Conservation (phyloP, 2,797 vertebrate species). For the Schizopygopsis malacanthus region DNA sequence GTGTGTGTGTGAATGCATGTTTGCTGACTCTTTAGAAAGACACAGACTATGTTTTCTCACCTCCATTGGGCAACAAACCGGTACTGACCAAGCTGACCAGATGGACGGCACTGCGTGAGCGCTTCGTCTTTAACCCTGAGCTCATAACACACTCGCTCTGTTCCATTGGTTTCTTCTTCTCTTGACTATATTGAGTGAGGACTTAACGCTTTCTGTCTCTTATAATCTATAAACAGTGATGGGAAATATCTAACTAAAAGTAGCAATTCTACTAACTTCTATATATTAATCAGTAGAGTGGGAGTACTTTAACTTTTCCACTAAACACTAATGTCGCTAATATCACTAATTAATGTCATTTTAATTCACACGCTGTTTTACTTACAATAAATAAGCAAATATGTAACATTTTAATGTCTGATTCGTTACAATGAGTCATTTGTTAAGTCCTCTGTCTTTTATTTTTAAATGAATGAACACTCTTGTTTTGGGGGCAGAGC, state of each 20-base stretch:
- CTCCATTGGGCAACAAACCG: conserved; percentile 35
- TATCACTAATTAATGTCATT: too few species aligned
- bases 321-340: too few species aligned
- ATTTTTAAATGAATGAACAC: neutral
- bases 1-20: conserved; percentile 1
- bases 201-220: conserved; percentile 8
- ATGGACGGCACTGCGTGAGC: conserved; percentile 77
- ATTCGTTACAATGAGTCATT: neutral
- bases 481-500: neutral
- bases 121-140: conserved; percentile 76
- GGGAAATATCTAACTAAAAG: neutral
- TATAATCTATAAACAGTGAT: neutral
- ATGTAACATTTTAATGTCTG: neutral
- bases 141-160: conserved; percentile 49
- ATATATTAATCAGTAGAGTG: neutral
- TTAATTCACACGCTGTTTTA: too few species aligned
- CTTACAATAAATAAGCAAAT: neutral
- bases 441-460: neutral
- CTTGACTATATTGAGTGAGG: neutral
- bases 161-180: conserved; percentile 22
- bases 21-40: conserved; percentile 21
- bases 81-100: conserved; percentile 65
- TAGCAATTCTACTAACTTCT: neutral
- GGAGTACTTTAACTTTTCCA: neutral
- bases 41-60: conserved; percentile 37